These are phyloP conservation scores for Pristionchus arcanus DNA, from an alignment of 2,888 invertebrate genomes.

Conservation along the genomic window DNA sequence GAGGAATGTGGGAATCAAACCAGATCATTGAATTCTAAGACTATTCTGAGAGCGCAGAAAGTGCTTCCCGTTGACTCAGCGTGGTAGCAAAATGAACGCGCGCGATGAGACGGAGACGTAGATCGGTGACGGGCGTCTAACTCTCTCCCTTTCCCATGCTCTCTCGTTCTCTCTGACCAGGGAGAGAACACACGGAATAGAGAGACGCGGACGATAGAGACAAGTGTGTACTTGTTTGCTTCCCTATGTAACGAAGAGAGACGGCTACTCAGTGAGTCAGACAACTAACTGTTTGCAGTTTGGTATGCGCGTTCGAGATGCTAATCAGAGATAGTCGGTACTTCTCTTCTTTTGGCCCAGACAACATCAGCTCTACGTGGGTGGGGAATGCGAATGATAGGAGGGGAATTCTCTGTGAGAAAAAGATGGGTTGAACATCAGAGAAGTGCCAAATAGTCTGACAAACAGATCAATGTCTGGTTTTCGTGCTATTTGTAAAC, in stretches of 20 bases:
- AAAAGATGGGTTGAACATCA: too few species aligned
- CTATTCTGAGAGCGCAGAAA: neutral
- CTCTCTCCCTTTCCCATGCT: neutral
- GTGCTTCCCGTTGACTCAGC: neutral
- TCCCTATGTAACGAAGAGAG: neutral
- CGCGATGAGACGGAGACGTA: neutral
- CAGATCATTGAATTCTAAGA: too few species aligned
- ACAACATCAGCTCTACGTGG: too few species aligned
- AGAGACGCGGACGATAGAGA: neutral
- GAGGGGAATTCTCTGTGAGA: too few species aligned
- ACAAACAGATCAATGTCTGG: too few species aligned
- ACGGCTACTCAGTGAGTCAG: neutral
- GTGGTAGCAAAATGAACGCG: neutral
- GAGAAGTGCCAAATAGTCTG: too few species aligned
- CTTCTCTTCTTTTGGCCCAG: too few species aligned
- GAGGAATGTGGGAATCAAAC: neutral
- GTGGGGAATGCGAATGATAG: too few species aligned
- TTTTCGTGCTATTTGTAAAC: too few species aligned
- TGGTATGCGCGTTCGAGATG: neutral
- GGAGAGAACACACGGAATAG: neutral
- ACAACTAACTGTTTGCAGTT: neutral
- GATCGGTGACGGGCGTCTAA: neutral
- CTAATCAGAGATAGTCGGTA: neutral
- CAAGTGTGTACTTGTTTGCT: neutral
- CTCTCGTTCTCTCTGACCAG: neutral